Percentiles rank a stretch among this genome's conserved stretches.
phyloP scores from a whole-genome alignment of 2,888 invertebrate species.

The Herminia tarsipennalis region DNA sequence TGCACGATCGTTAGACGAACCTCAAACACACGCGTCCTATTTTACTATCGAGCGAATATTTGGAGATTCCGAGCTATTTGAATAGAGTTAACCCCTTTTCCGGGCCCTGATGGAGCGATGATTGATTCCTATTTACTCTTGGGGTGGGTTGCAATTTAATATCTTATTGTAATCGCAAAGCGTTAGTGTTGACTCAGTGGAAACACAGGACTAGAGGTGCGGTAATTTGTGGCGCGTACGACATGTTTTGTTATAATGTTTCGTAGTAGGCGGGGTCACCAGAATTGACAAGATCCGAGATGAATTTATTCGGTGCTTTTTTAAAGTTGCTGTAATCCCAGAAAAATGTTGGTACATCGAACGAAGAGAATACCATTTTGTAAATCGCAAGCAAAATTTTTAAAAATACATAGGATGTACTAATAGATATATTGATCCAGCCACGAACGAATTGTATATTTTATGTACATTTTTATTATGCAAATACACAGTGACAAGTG shows the following conservation, averaged over 20 bases:
- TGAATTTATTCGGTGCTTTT: no score
- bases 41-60: constrained; percentile 58
- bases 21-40: constrained; percentile 41
- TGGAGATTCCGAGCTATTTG: constrained; percentile 70
- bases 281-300: no score
- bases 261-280: neutral
- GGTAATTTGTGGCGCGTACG: constrained; percentile 5
- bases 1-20: constrained; percentile 5
- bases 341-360: no score
- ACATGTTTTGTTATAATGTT: neutral
- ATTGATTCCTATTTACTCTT: constrained; percentile 83
- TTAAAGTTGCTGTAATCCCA: no score
- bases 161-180: constrained; percentile 81
- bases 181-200: constrained; percentile 58
- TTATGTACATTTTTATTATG: no score
- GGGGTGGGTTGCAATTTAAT: constrained; percentile 70
- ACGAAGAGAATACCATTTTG: no score
- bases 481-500: neutral
- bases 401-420: no score
- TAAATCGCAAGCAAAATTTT: no score
- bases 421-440: no score
- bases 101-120: constrained; percentile 73
- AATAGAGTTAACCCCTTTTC: constrained; percentile 78
- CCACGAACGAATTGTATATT: no score
- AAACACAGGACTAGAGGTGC: constrained; percentile 27